These are phyloP conservation scores for Ruditapes philippinarum DNA, from an alignment of 1,140 invertebrate genomes.

Conservation along the genomic window DNA sequence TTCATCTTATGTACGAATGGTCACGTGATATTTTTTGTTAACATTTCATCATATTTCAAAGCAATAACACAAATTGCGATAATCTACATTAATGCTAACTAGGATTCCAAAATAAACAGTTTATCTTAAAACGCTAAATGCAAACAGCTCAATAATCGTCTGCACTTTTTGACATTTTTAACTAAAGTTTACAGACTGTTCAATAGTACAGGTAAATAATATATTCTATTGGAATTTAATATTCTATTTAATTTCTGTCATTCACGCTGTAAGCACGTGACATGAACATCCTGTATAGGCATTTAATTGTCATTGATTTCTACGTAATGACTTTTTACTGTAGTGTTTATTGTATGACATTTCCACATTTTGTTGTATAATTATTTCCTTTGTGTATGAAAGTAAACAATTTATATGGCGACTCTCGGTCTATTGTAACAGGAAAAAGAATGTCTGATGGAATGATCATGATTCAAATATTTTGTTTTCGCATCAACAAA, in stretches of 20 bases:
- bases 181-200: too few species aligned
- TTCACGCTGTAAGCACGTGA: neutral
- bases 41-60: too few species aligned
- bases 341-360: constrained; percentile 38
- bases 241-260: constrained; percentile 39
- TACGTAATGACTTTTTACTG: neutral
- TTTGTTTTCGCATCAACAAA: too few species aligned
- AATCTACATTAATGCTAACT: too few species aligned
- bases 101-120: too few species aligned
- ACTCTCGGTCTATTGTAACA: neutral
- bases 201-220: neutral
- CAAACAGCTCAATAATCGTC: too few species aligned
- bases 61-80: too few species aligned
- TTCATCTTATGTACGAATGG: too few species aligned
- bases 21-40: too few species aligned
- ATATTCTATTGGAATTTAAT: neutral
- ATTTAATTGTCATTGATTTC: constrained; percentile 60
- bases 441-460: neutral
- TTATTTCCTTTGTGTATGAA: constrained; percentile 36
- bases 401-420: neutral
- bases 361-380: constrained; percentile 21
- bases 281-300: constrained; percentile 58
- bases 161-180: too few species aligned
- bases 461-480: too few species aligned
- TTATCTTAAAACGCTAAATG: too few species aligned